phyloP scores from a whole-genome alignment of 2,888 invertebrate genomes.

The Ophioninae sp. region DNA sequence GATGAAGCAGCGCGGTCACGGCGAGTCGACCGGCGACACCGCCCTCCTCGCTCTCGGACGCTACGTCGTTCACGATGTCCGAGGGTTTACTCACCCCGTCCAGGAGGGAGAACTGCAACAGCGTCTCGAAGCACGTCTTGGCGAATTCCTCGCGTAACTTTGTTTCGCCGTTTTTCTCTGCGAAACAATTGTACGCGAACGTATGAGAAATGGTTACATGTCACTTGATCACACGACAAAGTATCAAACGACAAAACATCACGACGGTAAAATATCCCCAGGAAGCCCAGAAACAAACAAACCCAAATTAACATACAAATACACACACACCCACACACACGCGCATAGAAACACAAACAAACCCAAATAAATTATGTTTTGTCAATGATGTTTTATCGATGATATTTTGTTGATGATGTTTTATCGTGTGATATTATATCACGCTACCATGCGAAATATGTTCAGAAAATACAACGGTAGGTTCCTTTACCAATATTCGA shows the following conservation, averaged over 20 bases:
- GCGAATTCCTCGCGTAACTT: constrained; percentile 97
- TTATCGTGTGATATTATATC: no score
- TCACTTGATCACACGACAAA: no score
- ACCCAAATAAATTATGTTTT: no score
- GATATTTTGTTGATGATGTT: no score
- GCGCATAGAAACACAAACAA: no score
- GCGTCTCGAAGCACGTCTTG: constrained; percentile 96
- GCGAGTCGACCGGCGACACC: constrained; percentile 89
- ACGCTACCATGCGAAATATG: no score
- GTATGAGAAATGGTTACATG: constrained; percentile 1
- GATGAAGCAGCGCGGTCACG: constrained; percentile 94
- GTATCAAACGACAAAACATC: no score
- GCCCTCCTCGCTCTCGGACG: constrained; percentile 81
- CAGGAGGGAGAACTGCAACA: constrained; percentile 94
- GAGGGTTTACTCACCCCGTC: constrained; percentile 84
- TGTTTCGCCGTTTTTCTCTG: constrained; percentile 77
- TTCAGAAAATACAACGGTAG: not conserved
- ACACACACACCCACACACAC: no score
- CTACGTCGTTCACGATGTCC: constrained; percentile 67
- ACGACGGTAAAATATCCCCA: no score
- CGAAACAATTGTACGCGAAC: not conserved
- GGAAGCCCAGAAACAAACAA: no score
- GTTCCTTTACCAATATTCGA: constrained; percentile 82
- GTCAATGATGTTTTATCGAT: no score
- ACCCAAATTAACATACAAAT: no score